Conservation (phyloP, 1,140 invertebrate genomes). For the Nephotettix cincticeps region DNA sequence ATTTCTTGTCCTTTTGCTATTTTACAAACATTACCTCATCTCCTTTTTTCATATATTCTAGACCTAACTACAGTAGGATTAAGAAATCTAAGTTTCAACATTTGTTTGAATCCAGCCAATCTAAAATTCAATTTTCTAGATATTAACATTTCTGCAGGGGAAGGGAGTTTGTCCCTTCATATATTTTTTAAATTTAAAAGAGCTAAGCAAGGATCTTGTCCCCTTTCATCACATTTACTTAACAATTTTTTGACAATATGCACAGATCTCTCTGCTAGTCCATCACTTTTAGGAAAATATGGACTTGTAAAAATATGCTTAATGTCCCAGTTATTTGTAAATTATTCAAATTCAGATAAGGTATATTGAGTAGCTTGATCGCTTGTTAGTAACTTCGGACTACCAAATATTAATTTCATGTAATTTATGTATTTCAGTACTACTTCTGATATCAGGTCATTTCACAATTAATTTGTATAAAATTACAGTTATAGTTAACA, state of each 20-base stretch:
- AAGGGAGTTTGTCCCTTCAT: not conserved
- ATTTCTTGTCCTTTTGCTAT: too few species aligned
- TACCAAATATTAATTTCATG: too few species aligned
- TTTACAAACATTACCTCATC: not conserved
- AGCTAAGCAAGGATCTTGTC: not conserved
- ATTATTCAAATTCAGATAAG: constrained; percentile 26
- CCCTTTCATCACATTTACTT: constrained; percentile 23
- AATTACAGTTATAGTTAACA: too few species aligned
- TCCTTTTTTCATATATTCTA: too few species aligned
- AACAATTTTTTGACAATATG: constrained; percentile 29
- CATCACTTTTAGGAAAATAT: constrained; percentile 30
- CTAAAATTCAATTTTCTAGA: not conserved
- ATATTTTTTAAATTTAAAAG: not conserved
- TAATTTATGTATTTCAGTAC: too few species aligned
- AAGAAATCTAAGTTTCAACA: too few species aligned
- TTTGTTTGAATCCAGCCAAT: not conserved
- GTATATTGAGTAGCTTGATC: constrained; percentile 41
- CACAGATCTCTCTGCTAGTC: constrained; percentile 30
- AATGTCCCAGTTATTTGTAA: constrained; percentile 27
- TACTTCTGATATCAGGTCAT: too few species aligned
- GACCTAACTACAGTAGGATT: too few species aligned
- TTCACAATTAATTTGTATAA: too few species aligned
- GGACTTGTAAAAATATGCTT: constrained; percentile 20
- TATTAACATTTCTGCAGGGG: not conserved
- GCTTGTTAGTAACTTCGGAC: constrained; percentile 40